These are phyloP conservation scores for Standfussiana lucernea DNA, from an alignment of 2,888 invertebrate species.

Conservation along the genomic window DNA sequence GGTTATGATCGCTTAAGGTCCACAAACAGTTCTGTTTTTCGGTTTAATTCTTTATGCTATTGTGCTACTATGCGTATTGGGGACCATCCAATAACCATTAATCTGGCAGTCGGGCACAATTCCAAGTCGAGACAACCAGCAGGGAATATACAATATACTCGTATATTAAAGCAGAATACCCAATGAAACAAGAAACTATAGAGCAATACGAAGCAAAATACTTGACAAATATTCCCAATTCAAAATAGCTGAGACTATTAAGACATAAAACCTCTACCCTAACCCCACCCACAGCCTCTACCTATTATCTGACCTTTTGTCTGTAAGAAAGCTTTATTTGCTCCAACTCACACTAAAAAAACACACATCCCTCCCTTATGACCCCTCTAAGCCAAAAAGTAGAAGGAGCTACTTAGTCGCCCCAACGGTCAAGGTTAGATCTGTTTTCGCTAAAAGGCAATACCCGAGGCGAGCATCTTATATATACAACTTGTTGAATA, in stretches of 20 bases:
- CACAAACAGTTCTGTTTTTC: background rate
- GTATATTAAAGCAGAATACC: background rate
- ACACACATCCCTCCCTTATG: too few relatives aligned
- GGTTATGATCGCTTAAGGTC: background rate
- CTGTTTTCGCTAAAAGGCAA: too few relatives aligned
- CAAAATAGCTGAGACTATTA: conserved; percentile 14
- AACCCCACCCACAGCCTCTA: too few relatives aligned
- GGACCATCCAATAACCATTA: conserved; percentile 1
- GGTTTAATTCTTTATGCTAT: background rate
- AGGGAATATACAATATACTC: background rate
- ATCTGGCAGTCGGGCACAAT: conserved; percentile 6
- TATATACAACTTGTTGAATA: too few relatives aligned
- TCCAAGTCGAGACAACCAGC: background rate
- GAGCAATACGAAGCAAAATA: conserved; percentile 5
- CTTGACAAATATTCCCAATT: conserved; percentile 15
- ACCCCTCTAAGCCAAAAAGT: too few relatives aligned
- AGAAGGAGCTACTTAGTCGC: too few relatives aligned
- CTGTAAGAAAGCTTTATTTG: too few relatives aligned
- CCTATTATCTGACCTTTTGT: too few relatives aligned
- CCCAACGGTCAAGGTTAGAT: too few relatives aligned
- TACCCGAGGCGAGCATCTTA: too few relatives aligned
- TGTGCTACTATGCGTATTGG: background rate
- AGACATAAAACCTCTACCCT: too few relatives aligned
- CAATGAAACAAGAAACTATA: background rate
- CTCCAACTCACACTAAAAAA: too few relatives aligned